Evolutionary conservation across 2,888 invertebrate genomes (phyloP), one percentile per base, ranked within the genome.

Genomic region (Oligia strigilis): DNA sequence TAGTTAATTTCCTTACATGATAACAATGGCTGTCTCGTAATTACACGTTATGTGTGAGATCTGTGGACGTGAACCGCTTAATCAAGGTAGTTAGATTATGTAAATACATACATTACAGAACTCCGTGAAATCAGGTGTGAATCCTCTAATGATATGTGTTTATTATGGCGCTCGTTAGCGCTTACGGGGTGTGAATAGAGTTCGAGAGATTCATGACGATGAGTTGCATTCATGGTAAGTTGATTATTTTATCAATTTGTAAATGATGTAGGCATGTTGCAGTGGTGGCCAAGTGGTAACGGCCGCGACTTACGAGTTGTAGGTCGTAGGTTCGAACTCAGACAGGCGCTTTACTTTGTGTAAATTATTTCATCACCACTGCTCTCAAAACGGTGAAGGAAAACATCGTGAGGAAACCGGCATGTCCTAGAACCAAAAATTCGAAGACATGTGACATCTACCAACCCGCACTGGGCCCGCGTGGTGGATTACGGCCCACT

Each of bases 41-140:
- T 85, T 81, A 77, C 64, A 87, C 81, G 52, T 81, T 77, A 81
- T 77, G 81, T 62, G 72, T 43, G 29, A 80, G 81, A 80, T 81
- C 58, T 84, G 73, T 13, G 81, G 77, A 75, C 82, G 88, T 60
- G 77, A 67, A 87, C 85, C 81, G 77, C 85, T 87, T 87, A 85
- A 85, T 87, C 88, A 85, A 73, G 66, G 67, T 77, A 84, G 77
- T 80, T 85, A 75, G 66, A 85, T 87, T 77, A 85, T 77, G 77
- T 81, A 73, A 67, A 67, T 82, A 77, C 70, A 72, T 74, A 72
- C 52, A 74, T 62, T 85, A 81, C 46, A 40, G 70, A 58, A 66
- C 49, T 64, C 19, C 6, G 55, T 66, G 72, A 80, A 87, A 77
- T 85, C 81, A 77, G 67, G 81, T 84, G 87, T 78, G 81, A 81